Percentiles rank a stretch among this genome's conserved stretches.
These are phyloP conservation scores for Nemapogon koenigi DNA, from an alignment of 2,888 invertebrate species.

Conservation along the genomic window DNA sequence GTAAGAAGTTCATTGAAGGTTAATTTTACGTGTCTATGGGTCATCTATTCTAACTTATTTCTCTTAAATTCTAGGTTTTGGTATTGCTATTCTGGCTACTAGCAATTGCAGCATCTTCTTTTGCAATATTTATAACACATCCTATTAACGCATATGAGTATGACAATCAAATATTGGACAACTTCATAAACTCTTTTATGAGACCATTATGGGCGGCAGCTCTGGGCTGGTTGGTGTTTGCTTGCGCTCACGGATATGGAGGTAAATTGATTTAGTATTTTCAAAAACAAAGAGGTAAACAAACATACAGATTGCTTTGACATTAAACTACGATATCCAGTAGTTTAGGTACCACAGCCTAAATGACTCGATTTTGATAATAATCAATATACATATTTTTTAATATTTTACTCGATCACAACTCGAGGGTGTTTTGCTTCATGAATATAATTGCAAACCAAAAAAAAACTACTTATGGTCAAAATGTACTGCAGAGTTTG, in stretches of 20 bases:
- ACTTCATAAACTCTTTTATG: constrained; percentile 36
- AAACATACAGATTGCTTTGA: no score
- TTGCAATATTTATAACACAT: constrained; percentile 23
- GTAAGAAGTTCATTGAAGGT: neutral
- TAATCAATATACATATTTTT: no score
- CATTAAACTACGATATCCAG: no score
- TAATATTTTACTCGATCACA: no score
- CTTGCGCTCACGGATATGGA: constrained; percentile 51
- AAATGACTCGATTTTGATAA: no score
- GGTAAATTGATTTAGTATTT: constrained; percentile 25
- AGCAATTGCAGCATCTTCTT: constrained; percentile 16
- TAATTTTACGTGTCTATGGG: neutral
- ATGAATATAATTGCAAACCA: no score
- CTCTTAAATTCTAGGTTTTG: constrained; percentile 21
- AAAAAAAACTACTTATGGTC: no score
- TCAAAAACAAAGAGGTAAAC: constrained; percentile 9
- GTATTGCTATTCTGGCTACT: constrained; percentile 22
- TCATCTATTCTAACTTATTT: neutral
- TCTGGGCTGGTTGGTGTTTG: constrained; percentile 49
- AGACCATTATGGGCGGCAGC: constrained; percentile 46
- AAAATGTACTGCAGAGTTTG: no score
- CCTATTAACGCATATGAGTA: constrained; percentile 30
- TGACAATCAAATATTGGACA: constrained; percentile 33
- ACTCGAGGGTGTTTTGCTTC: no score
- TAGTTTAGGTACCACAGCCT: no score